These are phyloP conservation scores for Olivierus martensii DNA, from an alignment of 1,140 invertebrate species.

Conservation along the genomic window DNA sequence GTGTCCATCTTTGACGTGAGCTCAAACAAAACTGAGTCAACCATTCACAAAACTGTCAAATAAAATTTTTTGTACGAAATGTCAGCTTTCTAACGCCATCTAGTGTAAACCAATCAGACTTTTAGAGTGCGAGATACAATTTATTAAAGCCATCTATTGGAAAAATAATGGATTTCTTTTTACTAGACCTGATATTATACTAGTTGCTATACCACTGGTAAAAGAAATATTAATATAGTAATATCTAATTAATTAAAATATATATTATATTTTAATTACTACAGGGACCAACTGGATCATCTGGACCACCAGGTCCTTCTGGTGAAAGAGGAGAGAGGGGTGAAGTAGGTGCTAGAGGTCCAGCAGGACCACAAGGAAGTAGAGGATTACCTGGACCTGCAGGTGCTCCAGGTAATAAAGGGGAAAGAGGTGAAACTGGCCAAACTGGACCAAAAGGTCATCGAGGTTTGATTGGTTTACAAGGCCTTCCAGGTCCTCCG, in stretches of 20 bases:
- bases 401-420: constrained; percentile 37
- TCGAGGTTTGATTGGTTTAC: constrained; percentile 61
- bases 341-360: constrained; percentile 49
- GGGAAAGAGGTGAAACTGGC: constrained; percentile 40
- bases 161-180: too few species aligned
- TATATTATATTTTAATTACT: not conserved
- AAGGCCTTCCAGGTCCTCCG: constrained; percentile 50
- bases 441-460: constrained; percentile 60
- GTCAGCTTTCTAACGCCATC: too few species aligned
- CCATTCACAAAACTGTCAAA: too few species aligned
- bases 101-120: too few species aligned
- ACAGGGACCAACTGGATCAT: constrained; percentile 46
- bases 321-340: constrained; percentile 52
- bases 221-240: not conserved
- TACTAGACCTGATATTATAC: too few species aligned
- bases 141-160: too few species aligned
- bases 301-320: constrained; percentile 55
- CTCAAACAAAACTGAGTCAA: too few species aligned
- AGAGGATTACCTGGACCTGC: constrained; percentile 44
- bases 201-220: not conserved
- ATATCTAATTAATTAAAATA: not conserved
- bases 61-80: too few species aligned
- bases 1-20: too few species aligned
- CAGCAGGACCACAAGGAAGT: constrained; percentile 32
- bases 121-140: too few species aligned